Base-by-base conservation (phyloP, 2,113 vertebrate species). In the Tragelaphus strepsiceros region DNA sequence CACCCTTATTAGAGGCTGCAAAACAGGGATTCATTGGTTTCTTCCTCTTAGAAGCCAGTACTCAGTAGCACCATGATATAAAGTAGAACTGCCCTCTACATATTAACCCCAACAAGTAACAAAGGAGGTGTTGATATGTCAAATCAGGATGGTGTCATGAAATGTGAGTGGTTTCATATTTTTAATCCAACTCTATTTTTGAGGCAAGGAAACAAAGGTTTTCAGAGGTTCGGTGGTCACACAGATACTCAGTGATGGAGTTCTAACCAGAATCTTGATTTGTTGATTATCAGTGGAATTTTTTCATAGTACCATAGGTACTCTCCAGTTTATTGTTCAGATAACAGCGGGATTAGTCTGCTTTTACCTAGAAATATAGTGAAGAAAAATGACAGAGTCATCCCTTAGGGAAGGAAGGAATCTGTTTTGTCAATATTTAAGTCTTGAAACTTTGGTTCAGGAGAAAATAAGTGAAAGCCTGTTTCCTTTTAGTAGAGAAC, bases 401-500 rank as follows among this genome's bases (percentile, higher is more conserved):
- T 81, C 51, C 21, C 9, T 88, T 39, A 86, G 71, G 51, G 54
- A 74, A 21, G 7, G 30, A 78, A 28, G 77, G 46, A 28, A 56
- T 49, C 58, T 59, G 8, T 90, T 80, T 87, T 78, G 90, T 91
- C 92, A 92, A 46, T 64, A 93, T 93, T 58, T 95, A 53, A 87
- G 61, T 67, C 84, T 77, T 84, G 14, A 93, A 43, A 86, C 35
- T 87, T 95, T 83, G 43, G 30, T 94, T 67, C 46, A 53, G 39
- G 71, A 91, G 39, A 32, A 92, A 93, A 32, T 74, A 49, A 80
- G 64, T 56, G 49, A 85, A 97, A 90, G 56, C 5, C 30, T 83
- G 80, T 84, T 96, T 94, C 64, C 32, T 88, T 90, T 90, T 61
- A 61, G 51, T 26, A n/a, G 39, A 58, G 51, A 87, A 49, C 78